These are phyloP conservation scores for Paraplagusia blochii DNA, from an alignment of 2,113 vertebrate genomes.

Conservation along the genomic window DNA sequence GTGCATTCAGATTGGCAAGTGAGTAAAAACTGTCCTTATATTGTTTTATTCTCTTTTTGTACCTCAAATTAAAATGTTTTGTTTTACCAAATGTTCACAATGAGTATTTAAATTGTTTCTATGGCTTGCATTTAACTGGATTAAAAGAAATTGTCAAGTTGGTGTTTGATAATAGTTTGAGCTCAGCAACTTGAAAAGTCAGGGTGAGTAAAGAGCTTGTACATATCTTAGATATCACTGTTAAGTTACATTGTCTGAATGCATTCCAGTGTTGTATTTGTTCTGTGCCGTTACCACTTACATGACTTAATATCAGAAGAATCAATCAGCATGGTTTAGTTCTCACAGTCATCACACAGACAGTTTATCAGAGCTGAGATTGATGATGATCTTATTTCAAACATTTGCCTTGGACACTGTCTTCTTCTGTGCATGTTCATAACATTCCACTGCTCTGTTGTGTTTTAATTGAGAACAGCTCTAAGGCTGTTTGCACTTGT, in stretches of 20 bases:
- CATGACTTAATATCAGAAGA: not conserved
- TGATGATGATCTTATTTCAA: too few species aligned
- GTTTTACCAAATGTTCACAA: slow-evolving; percentile 26
- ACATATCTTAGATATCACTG: slow-evolving; percentile 1
- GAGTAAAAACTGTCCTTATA: too few species aligned
- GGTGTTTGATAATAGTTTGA: slow-evolving; percentile 40
- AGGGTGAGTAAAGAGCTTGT: slow-evolving; percentile 66
- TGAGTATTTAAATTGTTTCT: slow-evolving; percentile 45
- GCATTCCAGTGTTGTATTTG: not conserved
- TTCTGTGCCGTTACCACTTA: not conserved
- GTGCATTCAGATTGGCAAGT: too few species aligned
- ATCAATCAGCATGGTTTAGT: slow-evolving; percentile 13
- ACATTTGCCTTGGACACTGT: too few species aligned
- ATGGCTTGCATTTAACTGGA: slow-evolving; percentile 62
- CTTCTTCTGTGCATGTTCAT: too few species aligned
- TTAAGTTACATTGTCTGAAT: slow-evolving; percentile 10
- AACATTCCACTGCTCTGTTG: too few species aligned
- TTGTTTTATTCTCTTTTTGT: not conserved
- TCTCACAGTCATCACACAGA: not conserved
- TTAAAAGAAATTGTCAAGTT: slow-evolving; percentile 66
- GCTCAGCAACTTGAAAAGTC: slow-evolving; percentile 30
- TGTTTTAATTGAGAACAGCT: too few species aligned
- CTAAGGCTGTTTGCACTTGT: too few species aligned
- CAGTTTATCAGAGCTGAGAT: too few species aligned
- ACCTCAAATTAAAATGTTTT: not conserved